These are phyloP conservation scores for Egretta garzetta DNA, from an alignment of 2,113 vertebrate genomes.

Conservation along the genomic window DNA sequence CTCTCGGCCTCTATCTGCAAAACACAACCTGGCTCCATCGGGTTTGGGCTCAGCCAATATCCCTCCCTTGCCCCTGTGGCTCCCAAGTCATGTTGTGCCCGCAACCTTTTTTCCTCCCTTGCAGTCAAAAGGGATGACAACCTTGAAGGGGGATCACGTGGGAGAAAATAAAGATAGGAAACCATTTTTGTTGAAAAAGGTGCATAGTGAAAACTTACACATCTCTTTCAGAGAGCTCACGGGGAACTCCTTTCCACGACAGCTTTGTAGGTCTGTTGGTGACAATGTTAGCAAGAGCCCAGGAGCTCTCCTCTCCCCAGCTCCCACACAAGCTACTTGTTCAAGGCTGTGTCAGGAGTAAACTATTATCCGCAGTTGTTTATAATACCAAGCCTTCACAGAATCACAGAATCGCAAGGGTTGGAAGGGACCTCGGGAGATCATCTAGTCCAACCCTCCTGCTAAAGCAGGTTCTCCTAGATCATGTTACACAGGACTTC, in stretches of 20 bases:
- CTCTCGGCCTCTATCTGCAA: neutral
- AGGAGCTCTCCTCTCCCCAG: neutral
- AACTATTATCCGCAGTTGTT: neutral
- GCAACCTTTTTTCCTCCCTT: neutral
- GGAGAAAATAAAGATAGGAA: neutral
- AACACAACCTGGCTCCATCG: neutral
- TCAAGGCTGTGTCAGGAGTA: neutral
- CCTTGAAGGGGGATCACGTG: neutral
- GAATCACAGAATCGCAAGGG: no score
- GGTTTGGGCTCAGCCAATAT: neutral
- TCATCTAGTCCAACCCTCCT: no score
- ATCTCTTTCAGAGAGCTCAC: neutral
- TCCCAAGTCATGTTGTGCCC: rapidly evolving
- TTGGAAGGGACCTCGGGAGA: no score
- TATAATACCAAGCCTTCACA: neutral
- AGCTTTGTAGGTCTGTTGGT: neutral
- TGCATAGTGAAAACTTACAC: neutral
- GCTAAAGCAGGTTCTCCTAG: no score
- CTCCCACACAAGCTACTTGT: neutral
- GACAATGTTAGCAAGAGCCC: neutral
- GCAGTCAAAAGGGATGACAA: neutral
- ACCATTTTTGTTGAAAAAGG: neutral
- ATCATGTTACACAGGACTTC: no score
- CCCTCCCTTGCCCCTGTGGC: neutral
- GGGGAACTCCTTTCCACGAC: neutral